These are phyloP conservation scores for Brachyopa scutellaris DNA, from an alignment of 2,888 invertebrate species.

Conservation along the genomic window DNA sequence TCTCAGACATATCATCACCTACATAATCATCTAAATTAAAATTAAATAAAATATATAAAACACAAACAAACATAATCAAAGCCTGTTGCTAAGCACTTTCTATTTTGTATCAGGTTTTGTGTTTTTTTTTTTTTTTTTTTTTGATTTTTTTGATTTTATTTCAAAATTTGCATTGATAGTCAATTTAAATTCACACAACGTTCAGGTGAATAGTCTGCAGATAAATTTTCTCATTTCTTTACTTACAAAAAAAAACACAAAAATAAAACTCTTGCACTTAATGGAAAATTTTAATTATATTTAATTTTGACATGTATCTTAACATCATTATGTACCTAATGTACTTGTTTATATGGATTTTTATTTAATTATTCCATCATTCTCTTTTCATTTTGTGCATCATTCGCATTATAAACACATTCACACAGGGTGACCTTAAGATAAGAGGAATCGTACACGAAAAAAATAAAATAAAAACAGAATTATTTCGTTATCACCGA, in stretches of 20 bases:
- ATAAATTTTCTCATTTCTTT: constrained; percentile 36
- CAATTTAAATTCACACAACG: constrained; percentile 55
- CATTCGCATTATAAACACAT: neutral
- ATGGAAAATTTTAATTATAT: too few species aligned
- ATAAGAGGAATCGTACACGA: constrained; percentile 11
- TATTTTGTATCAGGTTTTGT: constrained; percentile 3
- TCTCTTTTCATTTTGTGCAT: constrained; percentile 29
- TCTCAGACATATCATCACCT: neutral
- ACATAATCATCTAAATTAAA: constrained; percentile 18
- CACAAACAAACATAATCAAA: neutral
- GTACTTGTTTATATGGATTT: too few species aligned
- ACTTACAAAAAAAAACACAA: neutral
- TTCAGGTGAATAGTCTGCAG: constrained; percentile 39
- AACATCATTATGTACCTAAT: too few species aligned
- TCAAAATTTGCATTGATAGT: constrained; percentile 62
- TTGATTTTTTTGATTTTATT: constrained; percentile 16
- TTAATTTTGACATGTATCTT: too few species aligned
- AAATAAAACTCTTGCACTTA: too few species aligned
- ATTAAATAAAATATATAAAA: constrained; percentile 18
- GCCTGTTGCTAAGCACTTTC: constrained; percentile 53
- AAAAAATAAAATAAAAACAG: neutral
- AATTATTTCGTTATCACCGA: constrained; percentile 12
- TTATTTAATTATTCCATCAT: too few species aligned
- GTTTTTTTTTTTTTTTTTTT: neutral
- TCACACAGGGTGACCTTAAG: constrained; percentile 29